Evolutionary conservation across 2,113 vertebrate genomes (phyloP).

Genomic region (Lycocorax pyrrhopterus): DNA sequence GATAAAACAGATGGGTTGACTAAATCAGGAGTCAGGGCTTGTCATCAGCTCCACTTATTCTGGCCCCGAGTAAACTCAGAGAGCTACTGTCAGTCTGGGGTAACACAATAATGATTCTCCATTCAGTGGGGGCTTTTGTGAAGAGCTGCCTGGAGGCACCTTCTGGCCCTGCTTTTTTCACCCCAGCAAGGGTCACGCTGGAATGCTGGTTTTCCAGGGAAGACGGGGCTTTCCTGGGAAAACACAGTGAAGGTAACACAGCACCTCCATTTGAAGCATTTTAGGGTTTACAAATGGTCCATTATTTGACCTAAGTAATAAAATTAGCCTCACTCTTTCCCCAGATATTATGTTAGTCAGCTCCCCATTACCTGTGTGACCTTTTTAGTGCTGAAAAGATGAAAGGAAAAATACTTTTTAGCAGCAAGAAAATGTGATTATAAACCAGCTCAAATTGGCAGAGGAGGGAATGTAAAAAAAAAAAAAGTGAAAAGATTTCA

Average conservation of each 20-base stretch:
- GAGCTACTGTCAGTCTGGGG: background rate
- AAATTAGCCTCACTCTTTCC: background rate
- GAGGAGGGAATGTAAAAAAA: background rate
- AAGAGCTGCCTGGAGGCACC: background rate
- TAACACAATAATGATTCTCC: background rate
- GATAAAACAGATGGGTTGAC: background rate
- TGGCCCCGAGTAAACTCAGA: background rate
- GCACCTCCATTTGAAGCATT: background rate
- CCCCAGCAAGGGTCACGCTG: rapidly evolving
- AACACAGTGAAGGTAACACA: background rate
- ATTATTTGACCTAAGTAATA: background rate
- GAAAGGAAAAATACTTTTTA: background rate
- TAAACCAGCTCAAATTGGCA: background rate
- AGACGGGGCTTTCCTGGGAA: background rate
- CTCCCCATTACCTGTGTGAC: background rate
- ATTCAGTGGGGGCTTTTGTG: background rate
- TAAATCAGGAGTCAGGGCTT: background rate
- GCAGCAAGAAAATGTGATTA: background rate
- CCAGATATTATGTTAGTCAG: background rate
- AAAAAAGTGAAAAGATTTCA: background rate
- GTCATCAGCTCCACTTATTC: background rate
- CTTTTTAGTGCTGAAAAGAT: background rate
- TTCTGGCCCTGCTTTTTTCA: background rate
- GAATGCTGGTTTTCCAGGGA: background rate
- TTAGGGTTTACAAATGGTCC: background rate